Evolutionary conservation across 2,113 vertebrate genomes (phyloP), one percentile per base, ranked within the genome.

Genomic region (Erythrocercus mccallii): DNA sequence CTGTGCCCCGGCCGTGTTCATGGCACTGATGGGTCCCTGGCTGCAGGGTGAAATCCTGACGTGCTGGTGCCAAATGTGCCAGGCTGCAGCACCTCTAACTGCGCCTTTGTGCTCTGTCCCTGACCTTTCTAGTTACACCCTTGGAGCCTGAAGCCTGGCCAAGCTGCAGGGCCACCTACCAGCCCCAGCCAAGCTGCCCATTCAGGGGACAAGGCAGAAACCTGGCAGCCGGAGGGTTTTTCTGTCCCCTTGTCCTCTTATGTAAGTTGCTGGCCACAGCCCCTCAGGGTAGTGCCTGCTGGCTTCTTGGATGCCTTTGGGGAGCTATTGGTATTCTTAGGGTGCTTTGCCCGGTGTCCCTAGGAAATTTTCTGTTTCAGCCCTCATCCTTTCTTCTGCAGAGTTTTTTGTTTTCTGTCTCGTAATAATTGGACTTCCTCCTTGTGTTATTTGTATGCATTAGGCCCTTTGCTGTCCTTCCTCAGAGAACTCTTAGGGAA

Each of bases 191-290:
- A 82, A 37, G 48, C n/a, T n/a, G n/a, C 5, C 58, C 31, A 5
- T 72, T 86, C 58, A 37, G 37, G 13, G 62, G 31, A 80, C 71
- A 22, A 53, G 61, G 53, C 62, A 15, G 13, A 57, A 92, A 83
- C 62, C 47, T 95, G 91, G 62, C 89, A 94, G 40, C 38, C 3
- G 0, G 2, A 4, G 48, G 9, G 11, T 61, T 90, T 81, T 92
- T 65, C 53, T 90, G 24, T 79, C 86, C 62, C 28, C 28, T 76
- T 60, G 53, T 72, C 28, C 48, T 81, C 48, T 80, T 77, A 7
- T 0, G 1, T n/a, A 83, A 83, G 33, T 61, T 0, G 0, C 58
- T 88, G 78, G 58, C 71, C 27, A 35, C 44, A 69, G 27, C 7
- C 21, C 37, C 37, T 81, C 35, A 13, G 61, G 31, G 28, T 33